phyloP scores from a whole-genome alignment of 2,113 vertebrate species.

The Spheniscus mendiculus region DNA sequence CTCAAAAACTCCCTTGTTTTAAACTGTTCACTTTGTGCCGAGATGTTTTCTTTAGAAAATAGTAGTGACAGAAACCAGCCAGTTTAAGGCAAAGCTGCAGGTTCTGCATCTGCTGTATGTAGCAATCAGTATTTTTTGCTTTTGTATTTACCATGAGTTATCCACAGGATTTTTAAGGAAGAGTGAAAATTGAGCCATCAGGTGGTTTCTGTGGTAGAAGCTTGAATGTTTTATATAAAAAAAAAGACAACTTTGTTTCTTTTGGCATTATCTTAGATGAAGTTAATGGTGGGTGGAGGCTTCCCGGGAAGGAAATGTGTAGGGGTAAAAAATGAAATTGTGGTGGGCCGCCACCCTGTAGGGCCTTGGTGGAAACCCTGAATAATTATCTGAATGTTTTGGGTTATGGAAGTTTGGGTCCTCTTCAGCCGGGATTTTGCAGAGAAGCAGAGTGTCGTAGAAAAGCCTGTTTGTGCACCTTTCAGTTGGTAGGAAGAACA shows the following conservation, averaged over 20 bases:
- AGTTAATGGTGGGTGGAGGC: slow-evolving; percentile 73
- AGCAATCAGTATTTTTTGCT: background rate
- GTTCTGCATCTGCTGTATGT: background rate
- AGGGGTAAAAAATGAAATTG: slow-evolving; percentile 50
- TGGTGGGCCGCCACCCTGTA: slow-evolving; percentile 27
- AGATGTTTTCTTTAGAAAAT: slow-evolving; percentile 38
- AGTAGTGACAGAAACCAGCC: background rate
- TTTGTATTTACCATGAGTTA: slow-evolving; percentile 34
- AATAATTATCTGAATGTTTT: slow-evolving; percentile 46
- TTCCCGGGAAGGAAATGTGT: slow-evolving; percentile 68
- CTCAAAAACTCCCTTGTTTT: slow-evolving; percentile 51
- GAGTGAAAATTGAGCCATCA: slow-evolving; percentile 56
- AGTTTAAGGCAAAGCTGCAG: slow-evolving; percentile 13
- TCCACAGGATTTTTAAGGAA: slow-evolving; percentile 17
- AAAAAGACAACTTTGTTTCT: slow-evolving; percentile 65
- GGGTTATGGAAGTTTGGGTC: background rate
- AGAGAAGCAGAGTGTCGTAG: background rate
- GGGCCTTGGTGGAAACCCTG: slow-evolving; percentile 43
- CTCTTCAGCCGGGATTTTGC: background rate
- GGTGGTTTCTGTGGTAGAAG: slow-evolving; percentile 48
- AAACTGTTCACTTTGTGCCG: slow-evolving; percentile 48
- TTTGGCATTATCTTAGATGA: slow-evolving; percentile 65
- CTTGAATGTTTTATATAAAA: background rate
- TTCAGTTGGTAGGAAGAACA: background rate
- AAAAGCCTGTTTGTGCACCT: background rate